A percentile compares a stretch with the other conserved stretches of the same genome.
phyloP scores from a whole-genome alignment of 2,113 vertebrate genomes.

The Epinephelus cyanopodus region DNA sequence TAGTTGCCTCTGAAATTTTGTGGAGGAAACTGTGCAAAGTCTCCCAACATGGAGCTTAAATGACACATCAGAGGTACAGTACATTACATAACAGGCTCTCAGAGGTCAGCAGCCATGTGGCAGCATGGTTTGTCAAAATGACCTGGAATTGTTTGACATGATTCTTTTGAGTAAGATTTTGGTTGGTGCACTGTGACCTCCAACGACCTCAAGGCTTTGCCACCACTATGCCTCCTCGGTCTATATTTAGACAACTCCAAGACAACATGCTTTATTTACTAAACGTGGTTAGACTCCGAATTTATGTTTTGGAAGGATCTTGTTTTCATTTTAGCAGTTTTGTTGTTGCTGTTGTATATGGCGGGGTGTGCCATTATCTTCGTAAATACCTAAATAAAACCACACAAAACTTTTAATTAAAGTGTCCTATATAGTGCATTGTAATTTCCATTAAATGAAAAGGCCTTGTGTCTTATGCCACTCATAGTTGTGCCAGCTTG shows the following conservation, averaged over 20 bases:
- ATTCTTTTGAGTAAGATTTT: slow-evolving; percentile 22
- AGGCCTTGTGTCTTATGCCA: background rate
- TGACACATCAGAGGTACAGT: background rate
- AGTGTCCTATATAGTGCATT: background rate
- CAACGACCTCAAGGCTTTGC: slow-evolving; percentile 27
- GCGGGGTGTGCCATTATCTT: background rate
- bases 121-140: background rate
- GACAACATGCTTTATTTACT: background rate
- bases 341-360: background rate
- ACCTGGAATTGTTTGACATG: slow-evolving; percentile 13
- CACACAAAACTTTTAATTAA: background rate
- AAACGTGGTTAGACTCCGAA: background rate
- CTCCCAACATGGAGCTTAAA: background rate
- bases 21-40: background rate
- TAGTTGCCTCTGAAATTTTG: background rate
- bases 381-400: background rate
- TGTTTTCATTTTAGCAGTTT: background rate
- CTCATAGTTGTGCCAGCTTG: background rate
- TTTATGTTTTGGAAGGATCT: background rate
- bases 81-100: background rate
- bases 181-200: slow-evolving; percentile 29
- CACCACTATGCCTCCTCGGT: background rate
- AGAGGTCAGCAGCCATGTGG: background rate
- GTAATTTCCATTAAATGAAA: background rate
- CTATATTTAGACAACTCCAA: slow-evolving; percentile 40